Percentiles rank a stretch among this genome's conserved stretches.
Evolutionary conservation across 2,797 vertebrate species (phyloP).

Genomic region (Notolepis coatsorum): DNA sequence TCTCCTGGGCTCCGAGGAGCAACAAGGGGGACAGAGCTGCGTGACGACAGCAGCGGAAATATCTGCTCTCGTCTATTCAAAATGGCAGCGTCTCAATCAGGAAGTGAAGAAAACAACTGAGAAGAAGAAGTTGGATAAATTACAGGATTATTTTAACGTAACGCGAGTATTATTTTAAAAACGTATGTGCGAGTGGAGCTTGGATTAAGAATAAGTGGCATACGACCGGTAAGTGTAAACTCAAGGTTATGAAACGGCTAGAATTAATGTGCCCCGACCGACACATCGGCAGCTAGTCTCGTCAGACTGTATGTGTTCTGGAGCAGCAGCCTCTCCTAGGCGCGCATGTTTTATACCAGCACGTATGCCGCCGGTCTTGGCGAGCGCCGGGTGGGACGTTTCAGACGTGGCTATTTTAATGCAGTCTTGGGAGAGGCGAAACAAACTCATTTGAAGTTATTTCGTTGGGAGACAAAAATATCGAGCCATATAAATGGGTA

Average conservation of each 20-base stretch:
- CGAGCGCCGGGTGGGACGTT: background rate
- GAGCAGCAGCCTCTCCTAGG: constrained; percentile 70
- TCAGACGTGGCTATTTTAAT: constrained; percentile 1
- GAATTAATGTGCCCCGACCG: constrained; percentile 30
- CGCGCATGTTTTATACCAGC: constrained; percentile 54
- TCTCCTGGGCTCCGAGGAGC: background rate
- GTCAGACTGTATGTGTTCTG: constrained; percentile 56
- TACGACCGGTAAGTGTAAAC: constrained; percentile 59
- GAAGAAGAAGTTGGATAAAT: constrained; percentile 78
- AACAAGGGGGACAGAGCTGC: constrained; percentile 11
- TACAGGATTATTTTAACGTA: constrained; percentile 46
- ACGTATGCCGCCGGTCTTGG: constrained; percentile 46
- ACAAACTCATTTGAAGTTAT: too few relatives aligned
- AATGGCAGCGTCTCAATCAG: constrained; percentile 82
- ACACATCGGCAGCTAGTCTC: constrained; percentile 70
- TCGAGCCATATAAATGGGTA: too few relatives aligned
- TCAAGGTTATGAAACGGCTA: constrained; percentile 47
- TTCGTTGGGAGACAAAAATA: too few relatives aligned
- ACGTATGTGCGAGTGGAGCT: constrained; percentile 18
- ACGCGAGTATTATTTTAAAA: constrained; percentile 39
- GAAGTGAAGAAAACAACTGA: constrained; percentile 79
- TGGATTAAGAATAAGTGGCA: constrained; percentile 50
- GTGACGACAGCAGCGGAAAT: constrained; percentile 81
- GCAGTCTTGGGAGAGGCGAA: too few relatives aligned
- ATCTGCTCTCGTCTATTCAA: constrained; percentile 77